Evolutionary conservation across 2,888 invertebrate species (phyloP).

Genomic region (Pristionchus arcanus): DNA sequence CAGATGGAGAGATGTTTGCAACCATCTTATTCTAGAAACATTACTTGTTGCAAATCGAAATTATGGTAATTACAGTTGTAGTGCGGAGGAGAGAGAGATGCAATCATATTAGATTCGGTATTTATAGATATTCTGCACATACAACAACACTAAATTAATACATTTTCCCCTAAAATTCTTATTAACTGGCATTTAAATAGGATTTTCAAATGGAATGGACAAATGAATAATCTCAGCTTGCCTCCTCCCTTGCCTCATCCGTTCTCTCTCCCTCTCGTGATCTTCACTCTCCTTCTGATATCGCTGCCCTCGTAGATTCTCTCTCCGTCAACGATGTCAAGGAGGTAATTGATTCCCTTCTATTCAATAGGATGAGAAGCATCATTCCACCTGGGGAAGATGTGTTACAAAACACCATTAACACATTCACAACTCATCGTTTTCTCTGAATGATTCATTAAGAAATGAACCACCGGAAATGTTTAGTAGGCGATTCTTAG

Average conservation of each 20-base stretch:
- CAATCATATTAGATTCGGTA: no score
- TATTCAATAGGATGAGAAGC: background rate
- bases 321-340: slow-evolving; percentile 47
- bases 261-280: slow-evolving; percentile 50
- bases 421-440: background rate
- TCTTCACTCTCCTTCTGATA: slow-evolving; percentile 47
- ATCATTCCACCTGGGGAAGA: background rate
- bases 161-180: no score
- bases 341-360: slow-evolving; percentile 18
- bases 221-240: background rate
- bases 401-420: background rate
- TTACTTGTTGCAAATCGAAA: no score
- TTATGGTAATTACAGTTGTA: background rate
- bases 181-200: no score
- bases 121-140: no score
- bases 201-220: no score
- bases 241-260: slow-evolving; percentile 50
- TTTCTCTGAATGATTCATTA: no score
- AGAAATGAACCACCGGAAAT: no score
- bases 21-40: no score
- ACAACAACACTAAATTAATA: no score
- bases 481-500: no score
- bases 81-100: background rate
- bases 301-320: slow-evolving; percentile 39
- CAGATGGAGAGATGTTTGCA: background rate